phyloP scores from a whole-genome alignment of 2,888 invertebrate genomes.

The Leptinotarsa rubiginosa region DNA sequence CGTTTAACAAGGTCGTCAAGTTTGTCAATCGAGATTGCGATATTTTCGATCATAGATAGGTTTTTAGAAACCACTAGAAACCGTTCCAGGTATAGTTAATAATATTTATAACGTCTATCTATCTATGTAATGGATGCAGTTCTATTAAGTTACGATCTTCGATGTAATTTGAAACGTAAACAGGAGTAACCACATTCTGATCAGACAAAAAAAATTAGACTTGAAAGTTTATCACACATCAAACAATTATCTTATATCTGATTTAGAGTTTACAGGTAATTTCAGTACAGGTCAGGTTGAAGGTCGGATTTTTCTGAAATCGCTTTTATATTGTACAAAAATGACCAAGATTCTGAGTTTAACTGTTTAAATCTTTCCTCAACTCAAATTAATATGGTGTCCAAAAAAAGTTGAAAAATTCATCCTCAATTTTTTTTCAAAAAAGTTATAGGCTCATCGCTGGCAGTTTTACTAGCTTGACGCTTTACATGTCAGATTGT shows the following conservation, averaged over 20 bases:
- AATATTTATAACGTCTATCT: conserved; percentile 34
- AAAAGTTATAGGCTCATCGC: conserved; percentile 20
- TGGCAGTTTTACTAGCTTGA: not conserved
- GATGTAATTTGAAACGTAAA: conserved; percentile 14
- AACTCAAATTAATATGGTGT: conserved; percentile 24
- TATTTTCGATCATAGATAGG: conserved; percentile 33
- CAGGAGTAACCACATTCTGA: conserved; percentile 23
- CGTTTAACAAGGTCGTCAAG: conserved; percentile 34
- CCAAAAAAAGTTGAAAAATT: not conserved
- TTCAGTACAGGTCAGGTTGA: conserved; percentile 21
- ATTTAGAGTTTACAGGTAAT: conserved; percentile 29
- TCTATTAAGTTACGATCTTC: conserved; percentile 47
- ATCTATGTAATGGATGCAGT: conserved; percentile 51
- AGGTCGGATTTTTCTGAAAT: conserved; percentile 26
- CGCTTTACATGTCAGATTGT: not conserved
- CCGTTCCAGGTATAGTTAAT: conserved; percentile 32
- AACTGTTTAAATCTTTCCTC: conserved; percentile 33
- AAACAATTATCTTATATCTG: conserved; percentile 37
- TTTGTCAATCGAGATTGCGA: conserved; percentile 30
- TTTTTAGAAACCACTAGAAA: conserved; percentile 38
- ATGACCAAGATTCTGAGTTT: conserved; percentile 33
- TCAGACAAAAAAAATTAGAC: conserved; percentile 21
- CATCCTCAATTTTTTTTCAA: conserved; percentile 5
- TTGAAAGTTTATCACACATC: conserved; percentile 28
- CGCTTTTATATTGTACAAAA: conserved; percentile 33